Evolutionary conservation across 2,888 invertebrate species (phyloP).

Genomic region (Pherbina coryleti): DNA sequence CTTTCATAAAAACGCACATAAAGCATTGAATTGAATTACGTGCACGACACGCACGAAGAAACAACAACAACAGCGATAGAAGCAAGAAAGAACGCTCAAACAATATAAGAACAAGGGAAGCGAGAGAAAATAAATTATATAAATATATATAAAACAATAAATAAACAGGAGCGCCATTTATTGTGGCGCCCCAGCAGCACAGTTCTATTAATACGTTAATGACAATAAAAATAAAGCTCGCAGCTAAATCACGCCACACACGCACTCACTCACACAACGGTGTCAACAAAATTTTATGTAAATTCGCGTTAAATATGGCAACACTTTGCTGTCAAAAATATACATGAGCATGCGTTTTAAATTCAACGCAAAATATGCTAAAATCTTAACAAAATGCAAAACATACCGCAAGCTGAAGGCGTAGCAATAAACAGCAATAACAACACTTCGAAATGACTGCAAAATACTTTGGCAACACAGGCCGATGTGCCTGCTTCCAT

Average conservation of each 20-base stretch:
- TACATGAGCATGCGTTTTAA: no score
- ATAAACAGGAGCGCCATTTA: slow-evolving; percentile 4
- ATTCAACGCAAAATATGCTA: no score
- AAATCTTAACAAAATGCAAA: background rate
- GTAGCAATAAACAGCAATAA: background rate
- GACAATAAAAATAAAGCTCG: no score
- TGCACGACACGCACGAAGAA: slow-evolving; percentile 31
- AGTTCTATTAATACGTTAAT: no score
- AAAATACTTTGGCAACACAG: background rate
- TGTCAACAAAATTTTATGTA: no score
- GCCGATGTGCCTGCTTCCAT: background rate
- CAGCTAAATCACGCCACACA: no score
- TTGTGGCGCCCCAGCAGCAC: no score
- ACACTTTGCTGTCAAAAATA: no score
- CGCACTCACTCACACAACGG: no score
- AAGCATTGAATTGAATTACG: slow-evolving; percentile 32
- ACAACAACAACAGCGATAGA: background rate
- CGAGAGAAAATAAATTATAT: no score
- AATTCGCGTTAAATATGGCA: no score
- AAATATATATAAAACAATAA: background rate
- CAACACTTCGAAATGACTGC: background rate
- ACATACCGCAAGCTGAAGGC: background rate
- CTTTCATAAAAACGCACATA: background rate
- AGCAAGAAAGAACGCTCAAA: background rate
- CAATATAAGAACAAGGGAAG: background rate